Percentiles rank a stretch among this genome's conserved stretches.
Evolutionary conservation across 2,888 invertebrate species (phyloP).

Genomic region (Escarpia spicata): DNA sequence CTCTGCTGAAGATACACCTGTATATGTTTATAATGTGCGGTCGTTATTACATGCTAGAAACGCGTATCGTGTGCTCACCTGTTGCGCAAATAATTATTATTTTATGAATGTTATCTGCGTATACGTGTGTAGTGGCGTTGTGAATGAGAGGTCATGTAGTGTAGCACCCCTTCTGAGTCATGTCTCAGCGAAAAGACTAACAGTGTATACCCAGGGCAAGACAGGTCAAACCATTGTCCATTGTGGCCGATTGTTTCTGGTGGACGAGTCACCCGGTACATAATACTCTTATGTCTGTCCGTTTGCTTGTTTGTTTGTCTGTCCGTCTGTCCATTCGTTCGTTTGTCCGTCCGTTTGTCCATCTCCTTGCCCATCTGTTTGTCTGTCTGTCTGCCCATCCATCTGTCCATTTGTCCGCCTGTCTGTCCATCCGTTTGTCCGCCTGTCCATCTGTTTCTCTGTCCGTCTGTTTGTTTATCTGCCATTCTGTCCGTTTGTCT

Average conservation of each 20-base stretch:
- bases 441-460: too few species aligned
- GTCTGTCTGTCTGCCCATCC: too few species aligned
- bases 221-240: conserved; percentile 16
- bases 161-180: not conserved
- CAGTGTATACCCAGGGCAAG: not conserved
- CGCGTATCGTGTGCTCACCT: not conserved
- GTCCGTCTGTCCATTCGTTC: too few species aligned
- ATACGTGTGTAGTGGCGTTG: not conserved
- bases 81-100: conserved; percentile 9
- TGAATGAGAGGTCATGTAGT: not conserved
- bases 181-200: not conserved
- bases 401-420: not conserved
- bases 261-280: not conserved
- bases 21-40: not conserved
- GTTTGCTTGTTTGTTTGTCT: not conserved
- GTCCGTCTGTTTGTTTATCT: too few species aligned
- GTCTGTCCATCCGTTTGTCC: too few species aligned
- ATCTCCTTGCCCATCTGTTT: too few species aligned
- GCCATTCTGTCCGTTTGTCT: not conserved
- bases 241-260: not conserved
- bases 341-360: too few species aligned
- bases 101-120: not conserved
- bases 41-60: not conserved
- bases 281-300: not conserved
- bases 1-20: not conserved